Percentiles rank a stretch among this genome's conserved stretches.
These are phyloP conservation scores for Mnemiopsis leidyi DNA, from an alignment of 37 sponge, comb jelly and placozoan genomes.

Conservation along the genomic window DNA sequence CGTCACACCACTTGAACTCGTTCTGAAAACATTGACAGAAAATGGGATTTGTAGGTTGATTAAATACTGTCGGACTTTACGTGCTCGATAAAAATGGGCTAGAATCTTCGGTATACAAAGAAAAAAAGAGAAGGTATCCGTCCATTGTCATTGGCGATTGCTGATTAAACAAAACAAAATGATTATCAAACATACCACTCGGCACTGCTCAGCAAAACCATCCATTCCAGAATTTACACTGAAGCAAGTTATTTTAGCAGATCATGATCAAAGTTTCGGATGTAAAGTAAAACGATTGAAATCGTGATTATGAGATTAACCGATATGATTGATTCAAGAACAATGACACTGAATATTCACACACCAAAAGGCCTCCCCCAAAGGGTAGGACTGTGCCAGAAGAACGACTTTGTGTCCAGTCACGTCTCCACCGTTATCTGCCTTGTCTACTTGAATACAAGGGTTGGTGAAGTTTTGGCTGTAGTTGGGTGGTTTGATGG, in stretches of 20 bases:
- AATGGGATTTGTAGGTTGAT: too few species aligned
- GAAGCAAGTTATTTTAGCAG: background rate
- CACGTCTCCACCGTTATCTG: background rate
- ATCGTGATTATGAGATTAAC: too few species aligned
- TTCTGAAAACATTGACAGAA: background rate
- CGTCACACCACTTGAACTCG: slow-evolving; percentile 15
- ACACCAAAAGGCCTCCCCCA: background rate
- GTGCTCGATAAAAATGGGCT: too few species aligned
- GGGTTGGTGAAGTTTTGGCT: background rate
- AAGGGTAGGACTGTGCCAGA: background rate
- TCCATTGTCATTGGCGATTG: too few species aligned
- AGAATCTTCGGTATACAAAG: too few species aligned
- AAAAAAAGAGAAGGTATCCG: too few species aligned
- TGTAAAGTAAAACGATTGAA: too few species aligned
- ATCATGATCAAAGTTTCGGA: too few species aligned
- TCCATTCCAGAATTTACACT: background rate
- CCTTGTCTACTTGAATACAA: background rate
- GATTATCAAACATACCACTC: background rate
- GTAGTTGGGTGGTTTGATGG: background rate
- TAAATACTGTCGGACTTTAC: too few species aligned
- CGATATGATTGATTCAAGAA: too few species aligned
- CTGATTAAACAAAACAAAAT: too few species aligned
- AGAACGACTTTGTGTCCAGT: background rate
- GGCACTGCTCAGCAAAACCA: background rate
- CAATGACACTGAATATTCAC: too few species aligned